Conservation (phyloP, 2,797 vertebrate genomes). For the Lepilemur septentrionalis region DNA sequence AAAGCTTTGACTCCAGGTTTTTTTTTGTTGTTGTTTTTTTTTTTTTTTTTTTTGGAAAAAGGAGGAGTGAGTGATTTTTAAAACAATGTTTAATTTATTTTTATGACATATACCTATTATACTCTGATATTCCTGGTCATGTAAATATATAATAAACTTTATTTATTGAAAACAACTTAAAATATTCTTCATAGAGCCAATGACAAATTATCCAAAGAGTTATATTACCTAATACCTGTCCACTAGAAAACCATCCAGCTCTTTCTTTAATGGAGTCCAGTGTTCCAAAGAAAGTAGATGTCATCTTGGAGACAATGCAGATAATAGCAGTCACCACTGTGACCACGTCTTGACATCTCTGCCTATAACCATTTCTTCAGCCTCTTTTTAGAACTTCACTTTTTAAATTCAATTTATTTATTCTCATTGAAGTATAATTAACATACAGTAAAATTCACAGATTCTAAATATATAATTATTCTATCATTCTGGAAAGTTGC, state of each 20-base stretch:
- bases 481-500: not conserved
- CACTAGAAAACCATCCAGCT: not conserved
- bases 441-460: not conserved
- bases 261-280: not conserved
- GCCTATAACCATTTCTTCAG: not conserved
- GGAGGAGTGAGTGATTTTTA: not conserved
- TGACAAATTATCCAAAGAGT: not conserved
- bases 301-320: not conserved
- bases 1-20: not conserved
- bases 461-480: not conserved
- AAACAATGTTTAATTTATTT: not conserved
- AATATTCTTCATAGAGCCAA: not conserved
- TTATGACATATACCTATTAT: not conserved
- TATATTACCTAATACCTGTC: not conserved
- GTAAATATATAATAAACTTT: not conserved
- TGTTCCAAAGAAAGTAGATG: not conserved
- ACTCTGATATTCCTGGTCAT: not conserved
- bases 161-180: not conserved
- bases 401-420: not conserved
- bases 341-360: not conserved
- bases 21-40: not conserved
- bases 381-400: not conserved
- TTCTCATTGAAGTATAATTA: not conserved
- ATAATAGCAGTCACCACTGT: rapidly evolving
- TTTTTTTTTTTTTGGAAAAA: not conserved